phyloP scores from a whole-genome alignment of 2,888 invertebrate species.

The Scaptomyza parva region DNA sequence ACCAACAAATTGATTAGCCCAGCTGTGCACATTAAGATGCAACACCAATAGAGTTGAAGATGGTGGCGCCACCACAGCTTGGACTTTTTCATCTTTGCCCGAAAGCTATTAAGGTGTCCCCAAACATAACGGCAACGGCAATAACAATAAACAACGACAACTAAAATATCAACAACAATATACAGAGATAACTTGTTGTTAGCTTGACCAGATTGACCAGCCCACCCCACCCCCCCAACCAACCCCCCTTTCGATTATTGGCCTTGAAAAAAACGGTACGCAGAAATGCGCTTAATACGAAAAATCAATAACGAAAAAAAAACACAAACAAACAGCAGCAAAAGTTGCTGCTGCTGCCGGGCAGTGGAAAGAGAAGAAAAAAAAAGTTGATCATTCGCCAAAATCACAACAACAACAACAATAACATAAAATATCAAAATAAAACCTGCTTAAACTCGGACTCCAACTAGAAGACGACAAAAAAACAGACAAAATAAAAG shows the following conservation, averaged over 20 bases:
- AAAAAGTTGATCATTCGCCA: constrained; percentile 45
- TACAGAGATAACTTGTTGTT: constrained; percentile 66
- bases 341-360: constrained; percentile 7
- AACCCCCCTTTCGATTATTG: constrained; percentile 48
- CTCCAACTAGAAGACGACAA: constrained; percentile 50
- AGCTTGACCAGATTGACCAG: constrained; percentile 60
- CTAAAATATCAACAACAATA: constrained; percentile 44
- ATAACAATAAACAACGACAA: constrained; percentile 18
- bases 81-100: constrained; percentile 57
- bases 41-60: too few species aligned
- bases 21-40: constrained; percentile 20
- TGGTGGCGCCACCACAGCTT: constrained; percentile 36
- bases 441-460: constrained; percentile 61
- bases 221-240: constrained; percentile 7
- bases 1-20: constrained; percentile 73
- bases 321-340: constrained; percentile 21
- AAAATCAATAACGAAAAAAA: constrained; percentile 76
- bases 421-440: constrained; percentile 13
- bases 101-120: constrained; percentile 43
- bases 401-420: constrained; percentile 25
- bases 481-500: constrained; percentile 38
- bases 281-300: constrained; percentile 81
- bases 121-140: too few species aligned
- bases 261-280: constrained; percentile 77
- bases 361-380: constrained; percentile 35